Evolutionary conservation across 2,797 vertebrate species (phyloP).

Genomic region (Linurgus olivaceus): DNA sequence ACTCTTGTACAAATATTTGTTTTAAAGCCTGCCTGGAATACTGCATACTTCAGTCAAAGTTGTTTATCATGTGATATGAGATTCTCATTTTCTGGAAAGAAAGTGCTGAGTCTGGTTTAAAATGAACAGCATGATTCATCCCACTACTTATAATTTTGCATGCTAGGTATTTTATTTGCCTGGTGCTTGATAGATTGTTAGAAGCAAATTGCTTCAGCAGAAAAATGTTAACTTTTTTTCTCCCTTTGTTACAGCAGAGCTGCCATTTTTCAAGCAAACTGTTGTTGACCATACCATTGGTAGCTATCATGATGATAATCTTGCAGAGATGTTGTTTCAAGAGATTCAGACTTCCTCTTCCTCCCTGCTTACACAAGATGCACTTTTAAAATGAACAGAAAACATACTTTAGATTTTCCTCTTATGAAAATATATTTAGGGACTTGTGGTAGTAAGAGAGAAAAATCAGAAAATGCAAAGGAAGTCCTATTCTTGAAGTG

Average conservation of each 20-base stretch:
- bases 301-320: constrained; percentile 18
- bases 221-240: constrained; percentile 33
- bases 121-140: constrained; percentile 84
- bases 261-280: constrained; percentile 28
- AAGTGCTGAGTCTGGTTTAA: constrained; percentile 86
- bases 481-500: neutral
- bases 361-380: neutral
- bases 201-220: constrained; percentile 59
- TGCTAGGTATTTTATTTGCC: constrained; percentile 71
- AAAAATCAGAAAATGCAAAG: neutral
- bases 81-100: constrained; percentile 78
- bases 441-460: neutral
- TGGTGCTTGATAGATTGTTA: constrained; percentile 55
- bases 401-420: neutral
- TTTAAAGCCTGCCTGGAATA: constrained; percentile 84
- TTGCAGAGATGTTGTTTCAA: neutral
- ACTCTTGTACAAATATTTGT: constrained; percentile 73
- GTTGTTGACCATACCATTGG: constrained; percentile 1
- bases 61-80: constrained; percentile 85
- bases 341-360: neutral
- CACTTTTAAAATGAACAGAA: neutral
- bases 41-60: constrained; percentile 77
- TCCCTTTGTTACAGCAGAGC: constrained; percentile 48
- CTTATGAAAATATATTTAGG: neutral
- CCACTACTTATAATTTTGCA: constrained; percentile 70